These are phyloP conservation scores for Drosophila obscura DNA, from an alignment of 1,140 invertebrate species.

Conservation along the genomic window DNA sequence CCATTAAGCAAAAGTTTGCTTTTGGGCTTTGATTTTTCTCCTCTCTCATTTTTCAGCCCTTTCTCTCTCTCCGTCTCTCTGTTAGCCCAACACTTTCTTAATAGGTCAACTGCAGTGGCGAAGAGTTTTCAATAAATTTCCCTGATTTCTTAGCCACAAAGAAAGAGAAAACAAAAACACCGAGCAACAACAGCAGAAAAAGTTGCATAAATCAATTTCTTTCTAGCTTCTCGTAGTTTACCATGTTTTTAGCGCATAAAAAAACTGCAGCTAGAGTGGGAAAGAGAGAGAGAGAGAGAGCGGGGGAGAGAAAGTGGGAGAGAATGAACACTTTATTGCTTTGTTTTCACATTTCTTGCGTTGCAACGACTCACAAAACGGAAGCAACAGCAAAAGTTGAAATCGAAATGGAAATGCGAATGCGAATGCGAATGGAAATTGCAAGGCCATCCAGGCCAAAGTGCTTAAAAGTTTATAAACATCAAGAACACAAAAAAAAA, in stretches of 20 bases:
- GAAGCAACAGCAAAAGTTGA: conserved; percentile 45
- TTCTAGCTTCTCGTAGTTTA: conserved; percentile 12
- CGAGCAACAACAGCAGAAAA: conserved; percentile 22
- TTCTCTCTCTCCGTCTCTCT: neutral
- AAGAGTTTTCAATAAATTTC: conserved; percentile 67
- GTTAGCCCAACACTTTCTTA: conserved; percentile 49
- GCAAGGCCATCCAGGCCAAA: conserved; percentile 55
- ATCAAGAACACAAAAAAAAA: conserved; percentile 1
- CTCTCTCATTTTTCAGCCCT: neutral
- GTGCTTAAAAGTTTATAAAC: conserved; percentile 23
- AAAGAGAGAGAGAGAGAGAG: neutral
- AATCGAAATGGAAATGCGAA: conserved; percentile 64
- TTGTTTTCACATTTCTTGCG: conserved; percentile 49
- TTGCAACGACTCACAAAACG: conserved; percentile 14
- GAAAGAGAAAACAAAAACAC: conserved; percentile 12
- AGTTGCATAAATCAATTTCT: conserved; percentile 76
- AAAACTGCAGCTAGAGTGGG: conserved; percentile 22
- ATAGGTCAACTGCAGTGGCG: conserved; percentile 63
- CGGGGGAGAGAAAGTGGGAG: neutral
- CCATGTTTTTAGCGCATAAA: conserved; percentile 51
- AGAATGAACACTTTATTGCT: conserved; percentile 59
- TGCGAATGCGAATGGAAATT: conserved; percentile 53
- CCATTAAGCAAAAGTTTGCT: conserved; percentile 53
- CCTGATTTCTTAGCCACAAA: conserved; percentile 46
- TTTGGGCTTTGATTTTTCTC: conserved; percentile 16